A percentile compares a stretch with the other conserved stretches of the same genome.
Evolutionary conservation across 1,140 invertebrate genomes (phyloP).

Genomic region (Trialeurodes vaporariorum): DNA sequence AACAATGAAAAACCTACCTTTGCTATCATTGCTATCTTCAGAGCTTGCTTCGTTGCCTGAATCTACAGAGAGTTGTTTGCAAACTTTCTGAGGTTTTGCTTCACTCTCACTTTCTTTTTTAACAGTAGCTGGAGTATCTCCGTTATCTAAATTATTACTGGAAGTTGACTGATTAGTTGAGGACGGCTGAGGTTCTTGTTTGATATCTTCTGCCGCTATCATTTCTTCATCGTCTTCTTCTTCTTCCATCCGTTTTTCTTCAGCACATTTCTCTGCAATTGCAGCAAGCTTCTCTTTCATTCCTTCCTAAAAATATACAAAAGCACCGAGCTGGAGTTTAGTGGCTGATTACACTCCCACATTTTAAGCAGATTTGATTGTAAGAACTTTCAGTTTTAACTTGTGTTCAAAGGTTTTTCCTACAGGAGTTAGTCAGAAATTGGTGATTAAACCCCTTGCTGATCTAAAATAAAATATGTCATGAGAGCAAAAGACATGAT

Average conservation of each 20-base stretch:
- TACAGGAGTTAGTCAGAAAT: too few relatives aligned
- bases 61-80: constrained; percentile 60
- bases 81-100: constrained; percentile 40
- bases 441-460: too few relatives aligned
- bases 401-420: too few relatives aligned
- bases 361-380: too few relatives aligned
- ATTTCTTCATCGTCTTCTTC: constrained; percentile 23
- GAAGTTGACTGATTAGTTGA: not conserved
- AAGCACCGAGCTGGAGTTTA: not conserved
- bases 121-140: constrained; percentile 29
- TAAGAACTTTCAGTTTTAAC: too few relatives aligned
- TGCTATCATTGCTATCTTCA: constrained; percentile 82
- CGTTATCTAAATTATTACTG: not conserved
- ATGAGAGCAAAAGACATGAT: too few relatives aligned
- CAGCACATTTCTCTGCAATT: constrained; percentile 37
- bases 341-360: constrained; percentile 4
- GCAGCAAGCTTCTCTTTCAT: constrained; percentile 68
- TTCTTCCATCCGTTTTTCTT: constrained; percentile 17
- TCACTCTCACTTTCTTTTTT: constrained; percentile 26
- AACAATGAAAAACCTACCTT: too few relatives aligned
- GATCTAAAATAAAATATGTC: too few relatives aligned
- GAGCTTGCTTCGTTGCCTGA: constrained; percentile 86
- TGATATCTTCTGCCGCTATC: not conserved
- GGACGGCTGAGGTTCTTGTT: not conserved
- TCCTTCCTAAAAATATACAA: constrained; percentile 46